These are phyloP conservation scores for Ctenopoma multispine DNA, from an alignment of 2,797 vertebrate genomes.

Conservation along the genomic window DNA sequence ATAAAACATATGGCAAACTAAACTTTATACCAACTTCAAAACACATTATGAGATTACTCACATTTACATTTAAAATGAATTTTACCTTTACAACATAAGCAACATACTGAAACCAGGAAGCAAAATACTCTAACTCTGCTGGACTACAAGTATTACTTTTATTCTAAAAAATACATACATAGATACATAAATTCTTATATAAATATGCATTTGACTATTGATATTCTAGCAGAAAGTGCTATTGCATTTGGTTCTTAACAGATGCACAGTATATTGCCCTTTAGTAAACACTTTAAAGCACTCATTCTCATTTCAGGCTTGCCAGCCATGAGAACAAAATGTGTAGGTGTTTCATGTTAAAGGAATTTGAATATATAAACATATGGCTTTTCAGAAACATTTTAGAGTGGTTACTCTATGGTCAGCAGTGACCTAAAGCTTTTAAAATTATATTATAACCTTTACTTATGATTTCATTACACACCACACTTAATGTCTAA, in stretches of 20 bases:
- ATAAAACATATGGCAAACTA: background rate
- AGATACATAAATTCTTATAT: conserved; percentile 31
- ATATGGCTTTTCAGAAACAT: conserved; percentile 19
- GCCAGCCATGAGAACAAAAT: background rate
- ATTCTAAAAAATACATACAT: conserved; percentile 57
- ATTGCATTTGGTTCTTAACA: conserved; percentile 69
- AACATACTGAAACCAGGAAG: conserved; percentile 40
- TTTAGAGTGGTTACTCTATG: background rate
- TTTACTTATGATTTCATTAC: background rate
- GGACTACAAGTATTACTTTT: conserved; percentile 5
- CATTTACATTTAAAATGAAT: background rate
- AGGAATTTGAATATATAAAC: background rate
- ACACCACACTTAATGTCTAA: conserved; percentile 5
- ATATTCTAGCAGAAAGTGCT: conserved; percentile 45
- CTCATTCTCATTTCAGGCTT: background rate
- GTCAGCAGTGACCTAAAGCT: background rate
- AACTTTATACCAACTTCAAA: conserved; percentile 32
- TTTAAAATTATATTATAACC: conserved; percentile 1
- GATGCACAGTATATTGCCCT: conserved; percentile 20
- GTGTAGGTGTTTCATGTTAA: background rate
- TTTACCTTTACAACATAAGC: conserved; percentile 31
- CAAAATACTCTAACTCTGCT: conserved; percentile 32
- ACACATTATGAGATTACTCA: conserved; percentile 18
- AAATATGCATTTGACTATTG: conserved; percentile 24
- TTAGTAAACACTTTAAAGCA: conserved; percentile 29